These are phyloP conservation scores for Pantherophis guttatus DNA, from an alignment of 2,113 vertebrate species.

Conservation along the genomic window DNA sequence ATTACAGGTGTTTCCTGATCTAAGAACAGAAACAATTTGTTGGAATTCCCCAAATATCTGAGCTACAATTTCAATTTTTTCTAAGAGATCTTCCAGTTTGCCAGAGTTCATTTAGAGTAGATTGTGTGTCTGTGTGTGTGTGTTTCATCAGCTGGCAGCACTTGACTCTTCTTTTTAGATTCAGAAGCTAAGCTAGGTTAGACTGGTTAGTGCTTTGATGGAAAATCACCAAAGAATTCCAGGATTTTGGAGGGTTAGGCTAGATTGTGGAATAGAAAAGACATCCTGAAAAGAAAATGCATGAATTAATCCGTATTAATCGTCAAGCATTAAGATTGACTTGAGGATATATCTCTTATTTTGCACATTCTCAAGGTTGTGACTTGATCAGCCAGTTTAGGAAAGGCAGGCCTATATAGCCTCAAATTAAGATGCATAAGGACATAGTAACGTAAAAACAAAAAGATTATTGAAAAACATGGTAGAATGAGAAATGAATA, in stretches of 20 bases:
- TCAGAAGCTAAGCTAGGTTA: background rate
- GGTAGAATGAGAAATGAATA: background rate
- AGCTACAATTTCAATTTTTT: background rate
- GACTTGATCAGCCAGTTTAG: background rate
- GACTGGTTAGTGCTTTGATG: background rate
- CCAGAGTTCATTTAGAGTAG: background rate
- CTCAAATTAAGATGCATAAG: background rate
- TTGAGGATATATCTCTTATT: background rate
- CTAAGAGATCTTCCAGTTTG: background rate
- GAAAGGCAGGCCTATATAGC: background rate
- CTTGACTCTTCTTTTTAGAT: background rate
- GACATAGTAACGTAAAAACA: background rate
- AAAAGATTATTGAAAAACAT: background rate
- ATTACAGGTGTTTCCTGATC: background rate
- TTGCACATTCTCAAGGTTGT: background rate
- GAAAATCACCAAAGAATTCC: background rate
- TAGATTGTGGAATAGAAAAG: background rate
- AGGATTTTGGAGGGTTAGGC: background rate
- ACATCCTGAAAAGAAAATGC: background rate
- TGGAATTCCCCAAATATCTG: background rate
- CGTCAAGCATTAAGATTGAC: background rate
- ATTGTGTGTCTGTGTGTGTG: background rate
- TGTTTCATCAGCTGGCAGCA: background rate
- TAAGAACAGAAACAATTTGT: background rate
- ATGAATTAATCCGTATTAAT: background rate